Percentiles rank a stretch among this genome's conserved stretches.
Conservation (phyloP, 1,140 invertebrate genomes). For the Sycophaga agraensis region DNA sequence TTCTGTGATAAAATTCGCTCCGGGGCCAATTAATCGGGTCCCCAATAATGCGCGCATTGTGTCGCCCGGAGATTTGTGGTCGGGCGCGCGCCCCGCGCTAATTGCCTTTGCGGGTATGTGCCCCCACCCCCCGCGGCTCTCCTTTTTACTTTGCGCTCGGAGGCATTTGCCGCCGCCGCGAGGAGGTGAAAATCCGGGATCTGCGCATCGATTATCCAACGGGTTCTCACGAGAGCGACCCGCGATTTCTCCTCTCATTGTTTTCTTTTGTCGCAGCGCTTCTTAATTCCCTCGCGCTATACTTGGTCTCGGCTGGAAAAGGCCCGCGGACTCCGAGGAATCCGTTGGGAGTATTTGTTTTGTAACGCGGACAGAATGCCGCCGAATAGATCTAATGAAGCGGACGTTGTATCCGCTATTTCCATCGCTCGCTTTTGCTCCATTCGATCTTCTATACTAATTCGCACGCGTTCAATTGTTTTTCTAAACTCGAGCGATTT, state of each 20-base stretch:
- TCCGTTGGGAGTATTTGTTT: too few species aligned
- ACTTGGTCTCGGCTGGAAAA: too few species aligned
- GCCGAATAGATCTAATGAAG: too few species aligned
- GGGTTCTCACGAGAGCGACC: background rate
- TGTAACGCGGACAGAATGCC: too few species aligned
- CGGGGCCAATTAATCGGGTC: too few species aligned
- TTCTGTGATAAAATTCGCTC: background rate
- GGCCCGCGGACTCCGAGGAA: too few species aligned
- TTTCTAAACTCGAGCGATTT: too few species aligned
- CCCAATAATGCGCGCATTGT: constrained; percentile 6
- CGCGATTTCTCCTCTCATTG: background rate
- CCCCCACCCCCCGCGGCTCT: too few species aligned
- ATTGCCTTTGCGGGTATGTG: constrained; percentile 17
- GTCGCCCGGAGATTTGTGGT: background rate
- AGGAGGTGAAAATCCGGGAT: background rate
- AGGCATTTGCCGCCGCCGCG: background rate
- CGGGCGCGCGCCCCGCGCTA: background rate
- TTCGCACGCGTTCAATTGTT: too few species aligned
- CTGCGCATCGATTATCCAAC: constrained; percentile 21
- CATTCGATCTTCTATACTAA: too few species aligned
- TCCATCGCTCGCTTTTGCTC: too few species aligned
- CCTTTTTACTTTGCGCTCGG: constrained; percentile 4
- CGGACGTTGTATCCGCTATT: too few species aligned
- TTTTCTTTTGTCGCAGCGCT: background rate
- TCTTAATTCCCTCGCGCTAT: background rate